Evolutionary conservation across 2,888 invertebrate species (phyloP), one percentile per base, ranked within the genome.

Genomic region (Hydroisotoma schaefferi): DNA sequence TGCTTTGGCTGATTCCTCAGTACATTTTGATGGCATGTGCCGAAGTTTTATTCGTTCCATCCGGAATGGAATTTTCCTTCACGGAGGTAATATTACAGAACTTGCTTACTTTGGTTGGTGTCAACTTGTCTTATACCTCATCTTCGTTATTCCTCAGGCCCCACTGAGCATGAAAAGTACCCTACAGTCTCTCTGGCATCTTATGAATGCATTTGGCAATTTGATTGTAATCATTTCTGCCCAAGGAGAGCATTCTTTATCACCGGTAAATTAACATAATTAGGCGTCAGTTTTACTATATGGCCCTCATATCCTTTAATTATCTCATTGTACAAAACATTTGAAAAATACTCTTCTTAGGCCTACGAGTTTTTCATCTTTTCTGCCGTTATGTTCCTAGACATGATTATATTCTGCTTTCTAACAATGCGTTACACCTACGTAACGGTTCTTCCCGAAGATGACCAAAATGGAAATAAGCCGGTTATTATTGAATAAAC

Each of bases 151-250:
- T n/a, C n/a, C n/a, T n/a, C 74, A 86, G 87, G 88, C 90, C 2
- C 88, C 90, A 1, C 83, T 83, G 71, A 84, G 84, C 65, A 88
- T 92, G 88, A 90, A 89, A 78, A 87, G 89, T 0, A 86, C 91
- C 3, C 83, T 90, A 0, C 87, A 88, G 73, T 89, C 90, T 0
- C 84, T 85, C n/a, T 91, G 90, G 90, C 84, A 90, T 72, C 78
- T 90, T 65, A 87, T 88, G 0, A 86, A 87, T 2, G 88, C 90
- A 1, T 80, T 87, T 61, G 91, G 91, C 2, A 90, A 91, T 77
- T 79, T 95, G 28, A 84, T 98, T 57, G 95, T 97, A 1, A 87
- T 95, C 27, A 82, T 94, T 53, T 85, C 98, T 26, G 90, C 93
- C 20, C 87, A 92, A 76, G 81, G 84, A 12, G 83, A 85, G 65